These are phyloP conservation scores for Phalloptychus januarius DNA, from an alignment of 2,797 vertebrate genomes.

Conservation along the genomic window DNA sequence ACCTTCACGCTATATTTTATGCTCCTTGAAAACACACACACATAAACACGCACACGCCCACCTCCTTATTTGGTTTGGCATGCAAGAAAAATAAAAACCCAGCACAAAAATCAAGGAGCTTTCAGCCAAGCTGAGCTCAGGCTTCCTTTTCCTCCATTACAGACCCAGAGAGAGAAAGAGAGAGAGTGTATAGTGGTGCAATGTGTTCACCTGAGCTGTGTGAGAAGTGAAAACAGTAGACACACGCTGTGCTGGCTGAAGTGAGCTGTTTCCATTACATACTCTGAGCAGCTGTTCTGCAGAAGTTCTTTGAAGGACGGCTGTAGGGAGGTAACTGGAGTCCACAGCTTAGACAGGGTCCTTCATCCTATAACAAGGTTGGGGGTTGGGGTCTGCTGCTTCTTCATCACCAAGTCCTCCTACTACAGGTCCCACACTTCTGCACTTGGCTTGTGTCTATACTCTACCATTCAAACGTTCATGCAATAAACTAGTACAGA, in stretches of 20 bases:
- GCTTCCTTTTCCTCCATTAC: slow-evolving; percentile 30
- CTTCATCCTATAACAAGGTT: slow-evolving; percentile 53
- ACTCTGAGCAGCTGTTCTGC: slow-evolving; percentile 74
- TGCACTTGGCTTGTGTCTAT: slow-evolving; percentile 45
- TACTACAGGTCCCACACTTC: slow-evolving; percentile 63
- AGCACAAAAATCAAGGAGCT: slow-evolving; percentile 21
- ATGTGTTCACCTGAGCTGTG: slow-evolving; percentile 56
- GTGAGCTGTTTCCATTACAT: slow-evolving; percentile 65
- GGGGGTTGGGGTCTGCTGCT: slow-evolving; percentile 29
- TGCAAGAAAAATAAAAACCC: slow-evolving; percentile 34
- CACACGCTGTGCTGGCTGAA: slow-evolving; percentile 42
- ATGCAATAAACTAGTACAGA: slow-evolving; percentile 74
- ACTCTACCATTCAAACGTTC: slow-evolving; percentile 70
- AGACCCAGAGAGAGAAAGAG: slow-evolving; percentile 28
- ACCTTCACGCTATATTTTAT: slow-evolving; percentile 19
- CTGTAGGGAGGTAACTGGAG: slow-evolving; percentile 53
- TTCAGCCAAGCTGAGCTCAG: slow-evolving; percentile 32
- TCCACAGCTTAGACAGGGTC: slow-evolving; percentile 68
- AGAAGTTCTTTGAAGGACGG: slow-evolving; percentile 74
- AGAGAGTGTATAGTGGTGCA: slow-evolving; percentile 47
- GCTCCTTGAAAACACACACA: slow-evolving; percentile 26
- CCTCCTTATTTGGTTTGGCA: slow-evolving; percentile 26
- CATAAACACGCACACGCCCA: neutral
- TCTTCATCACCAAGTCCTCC: slow-evolving; percentile 40
- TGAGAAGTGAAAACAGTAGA: slow-evolving; percentile 54